Conservation (phyloP, 2,888 invertebrate genomes). For the Brenthis ino region DNA sequence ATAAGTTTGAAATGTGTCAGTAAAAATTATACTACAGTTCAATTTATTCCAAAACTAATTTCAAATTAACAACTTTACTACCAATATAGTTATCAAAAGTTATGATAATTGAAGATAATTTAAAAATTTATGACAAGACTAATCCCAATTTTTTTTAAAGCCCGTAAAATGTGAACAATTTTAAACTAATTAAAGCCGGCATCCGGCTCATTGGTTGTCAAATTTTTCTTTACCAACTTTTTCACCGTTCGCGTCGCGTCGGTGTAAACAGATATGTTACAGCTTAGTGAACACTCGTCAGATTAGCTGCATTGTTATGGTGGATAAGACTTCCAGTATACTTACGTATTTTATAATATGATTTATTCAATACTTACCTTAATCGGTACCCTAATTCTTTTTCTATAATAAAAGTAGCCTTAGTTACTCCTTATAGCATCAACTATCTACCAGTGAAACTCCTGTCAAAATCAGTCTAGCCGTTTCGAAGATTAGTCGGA, state of each 20-base stretch:
- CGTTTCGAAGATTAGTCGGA: no score
- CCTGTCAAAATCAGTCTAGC: no score
- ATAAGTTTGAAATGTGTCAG: constrained; percentile 1
- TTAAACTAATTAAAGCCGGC: constrained; percentile 73
- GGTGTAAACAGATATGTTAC: constrained; percentile 64
- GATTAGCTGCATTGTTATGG: constrained; percentile 15
- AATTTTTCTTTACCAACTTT: constrained; percentile 58
- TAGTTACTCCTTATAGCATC: no score
- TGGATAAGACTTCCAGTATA: constrained; percentile 12
- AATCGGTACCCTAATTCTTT: no score
- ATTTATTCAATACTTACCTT: neutral
- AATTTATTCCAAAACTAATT: constrained; percentile 9
- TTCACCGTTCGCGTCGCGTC: constrained; percentile 33
- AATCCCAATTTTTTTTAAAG: constrained; percentile 13
- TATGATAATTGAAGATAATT: constrained; percentile 17
- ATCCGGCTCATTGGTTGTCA: constrained; percentile 78
- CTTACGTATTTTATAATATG: neutral
- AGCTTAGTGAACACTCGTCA: constrained; percentile 55
- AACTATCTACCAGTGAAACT: no score
- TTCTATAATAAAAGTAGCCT: no score
- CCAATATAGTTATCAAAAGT: constrained; percentile 2
- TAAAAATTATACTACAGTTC: constrained; percentile 12
- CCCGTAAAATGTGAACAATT: constrained; percentile 62
- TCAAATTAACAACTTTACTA: constrained; percentile 9
- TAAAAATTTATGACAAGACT: constrained; percentile 9